Evolutionary conservation across 2,888 invertebrate species (phyloP).

Genomic region (Oscheius sp.): DNA sequence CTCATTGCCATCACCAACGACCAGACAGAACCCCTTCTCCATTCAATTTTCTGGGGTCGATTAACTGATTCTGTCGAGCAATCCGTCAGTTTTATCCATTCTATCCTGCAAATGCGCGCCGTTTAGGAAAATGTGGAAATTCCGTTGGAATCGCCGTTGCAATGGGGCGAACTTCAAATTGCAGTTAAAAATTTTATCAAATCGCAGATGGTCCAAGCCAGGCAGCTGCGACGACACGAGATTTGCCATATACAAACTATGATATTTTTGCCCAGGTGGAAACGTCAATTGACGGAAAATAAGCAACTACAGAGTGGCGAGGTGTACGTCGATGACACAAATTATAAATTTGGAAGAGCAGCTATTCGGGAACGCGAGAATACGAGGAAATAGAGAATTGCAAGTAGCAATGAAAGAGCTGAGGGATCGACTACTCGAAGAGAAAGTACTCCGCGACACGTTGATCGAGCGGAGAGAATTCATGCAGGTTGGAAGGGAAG

Average conservation of each 20-base stretch:
- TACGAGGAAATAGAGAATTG: conserved; percentile 13
- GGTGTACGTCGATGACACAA: conserved; percentile 36
- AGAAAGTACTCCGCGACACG: conserved; percentile 41
- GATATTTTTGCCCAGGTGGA: conserved; percentile 53
- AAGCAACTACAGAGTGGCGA: conserved; percentile 22
- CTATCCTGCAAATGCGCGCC: background rate
- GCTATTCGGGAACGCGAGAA: conserved; percentile 41
- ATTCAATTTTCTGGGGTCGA: conserved; percentile 63
- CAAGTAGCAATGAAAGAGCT: conserved; percentile 35
- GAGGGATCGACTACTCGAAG: conserved; percentile 49
- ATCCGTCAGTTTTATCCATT: conserved; percentile 28
- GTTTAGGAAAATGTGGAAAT: conserved; percentile 20
- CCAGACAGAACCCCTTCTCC: conserved; percentile 62
- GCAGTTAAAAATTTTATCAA: conserved; percentile 55
- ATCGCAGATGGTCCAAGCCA: conserved; percentile 52
- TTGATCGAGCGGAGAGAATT: conserved; percentile 53
- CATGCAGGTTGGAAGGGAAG: conserved; percentile 42
- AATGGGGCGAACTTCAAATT: conserved; percentile 46
- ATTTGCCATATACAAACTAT: conserved; percentile 58
- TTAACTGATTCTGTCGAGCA: conserved; percentile 51
- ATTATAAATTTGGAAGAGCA: conserved; percentile 39
- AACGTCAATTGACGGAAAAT: too few relatives aligned
- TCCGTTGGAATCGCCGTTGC: conserved; percentile 21
- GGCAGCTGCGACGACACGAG: conserved; percentile 52
- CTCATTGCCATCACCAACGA: conserved; percentile 65